Evolutionary conservation across 37 sponge, comb jelly and placozoan genomes (phyloP).

Genomic region (Cliona cf. orientalis): DNA sequence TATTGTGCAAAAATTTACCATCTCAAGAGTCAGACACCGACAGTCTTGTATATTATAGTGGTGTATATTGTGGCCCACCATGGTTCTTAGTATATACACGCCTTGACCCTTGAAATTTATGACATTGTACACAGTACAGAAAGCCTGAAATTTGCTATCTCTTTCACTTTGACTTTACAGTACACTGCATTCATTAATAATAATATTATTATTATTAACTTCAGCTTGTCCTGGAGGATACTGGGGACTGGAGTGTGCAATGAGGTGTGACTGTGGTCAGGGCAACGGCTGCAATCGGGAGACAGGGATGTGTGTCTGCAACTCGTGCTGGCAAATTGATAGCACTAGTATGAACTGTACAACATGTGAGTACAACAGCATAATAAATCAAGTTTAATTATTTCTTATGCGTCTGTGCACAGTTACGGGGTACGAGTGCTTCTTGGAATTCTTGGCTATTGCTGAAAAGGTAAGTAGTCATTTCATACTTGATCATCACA

Average conservation of each 20-base stretch:
- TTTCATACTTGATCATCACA: background rate
- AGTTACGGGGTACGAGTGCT: constrained; percentile 2
- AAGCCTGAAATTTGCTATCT: no score
- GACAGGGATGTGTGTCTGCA: constrained; percentile 33
- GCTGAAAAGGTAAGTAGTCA: constrained; percentile 14
- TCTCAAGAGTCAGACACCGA: no score
- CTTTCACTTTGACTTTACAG: background rate
- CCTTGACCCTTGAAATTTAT: no score
- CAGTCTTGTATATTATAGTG: background rate
- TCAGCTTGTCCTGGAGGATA: constrained; percentile 29
- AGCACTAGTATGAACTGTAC: background rate
- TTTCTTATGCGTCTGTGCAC: background rate
- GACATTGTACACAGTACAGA: no score
- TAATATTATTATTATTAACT: background rate
- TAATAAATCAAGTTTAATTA: background rate
- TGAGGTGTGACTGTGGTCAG: constrained; percentile 6
- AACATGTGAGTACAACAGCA: background rate
- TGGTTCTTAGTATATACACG: background rate
- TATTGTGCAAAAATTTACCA: no score
- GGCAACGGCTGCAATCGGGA: constrained; percentile 32
- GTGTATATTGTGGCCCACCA: background rate
- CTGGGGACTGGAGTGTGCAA: constrained; percentile 11
- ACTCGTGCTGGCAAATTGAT: constrained; percentile 34
- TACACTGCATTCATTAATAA: background rate
- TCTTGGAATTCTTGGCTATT: constrained; percentile 5